phyloP scores from a whole-genome alignment of 23 tunicate genomes.

The Pegea sp. region DNA sequence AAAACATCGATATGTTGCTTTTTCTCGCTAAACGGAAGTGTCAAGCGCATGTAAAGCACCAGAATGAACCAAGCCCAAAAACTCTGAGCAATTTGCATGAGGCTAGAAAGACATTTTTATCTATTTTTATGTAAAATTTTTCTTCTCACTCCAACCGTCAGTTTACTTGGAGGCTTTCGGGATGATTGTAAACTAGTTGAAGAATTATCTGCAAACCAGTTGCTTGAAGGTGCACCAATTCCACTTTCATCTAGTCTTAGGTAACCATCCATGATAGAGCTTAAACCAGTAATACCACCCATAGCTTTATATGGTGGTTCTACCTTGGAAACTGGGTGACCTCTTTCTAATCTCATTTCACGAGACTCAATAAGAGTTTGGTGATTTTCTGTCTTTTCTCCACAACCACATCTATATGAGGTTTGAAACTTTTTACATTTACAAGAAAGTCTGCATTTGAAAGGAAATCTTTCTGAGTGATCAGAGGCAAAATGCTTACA shows the following conservation, averaged over 20 bases:
- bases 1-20: too few relatives aligned
- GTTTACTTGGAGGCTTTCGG: neutral
- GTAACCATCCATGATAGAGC: conserved; percentile 81
- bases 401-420: conserved; percentile 83
- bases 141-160: neutral
- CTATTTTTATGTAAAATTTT: too few relatives aligned
- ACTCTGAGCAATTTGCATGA: too few relatives aligned
- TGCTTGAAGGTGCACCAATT: conserved; percentile 37
- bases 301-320: conserved; percentile 82
- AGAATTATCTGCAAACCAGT: neutral
- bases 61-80: too few relatives aligned
- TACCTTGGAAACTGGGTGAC: conserved; percentile 70
- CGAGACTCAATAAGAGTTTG: conserved; percentile 30
- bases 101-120: too few relatives aligned
- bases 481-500: conserved; percentile 58
- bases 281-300: conserved; percentile 90
- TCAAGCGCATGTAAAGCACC: too few relatives aligned
- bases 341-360: conserved; percentile 55
- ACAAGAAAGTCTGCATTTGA: conserved; percentile 12
- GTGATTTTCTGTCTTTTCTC: conserved; percentile 20
- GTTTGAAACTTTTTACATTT: conserved; percentile 27
- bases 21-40: too few relatives aligned
- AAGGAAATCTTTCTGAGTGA: conserved; percentile 12
- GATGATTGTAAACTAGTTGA: neutral
- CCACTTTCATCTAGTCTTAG: conserved; percentile 88